phyloP scores from a whole-genome alignment of 2,888 invertebrate genomes.

The Flexamia atlantica region DNA sequence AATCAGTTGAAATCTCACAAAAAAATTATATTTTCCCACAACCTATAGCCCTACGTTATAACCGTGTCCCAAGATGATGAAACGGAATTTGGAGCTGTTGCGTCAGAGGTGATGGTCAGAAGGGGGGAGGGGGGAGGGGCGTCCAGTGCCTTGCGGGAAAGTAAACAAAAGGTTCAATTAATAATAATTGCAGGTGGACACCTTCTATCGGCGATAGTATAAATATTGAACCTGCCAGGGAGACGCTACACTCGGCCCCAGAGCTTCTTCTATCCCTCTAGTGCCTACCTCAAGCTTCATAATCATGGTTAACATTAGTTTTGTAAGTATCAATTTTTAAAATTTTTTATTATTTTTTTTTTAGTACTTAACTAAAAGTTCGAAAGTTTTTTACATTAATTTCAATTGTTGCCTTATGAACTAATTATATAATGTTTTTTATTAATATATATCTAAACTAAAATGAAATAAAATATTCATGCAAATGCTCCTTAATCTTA shows the following conservation, averaged over 20 bases:
- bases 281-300: not conserved
- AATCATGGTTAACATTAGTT: slow-evolving; percentile 35
- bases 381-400: no score
- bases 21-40: no score
- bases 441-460: no score
- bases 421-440: no score
- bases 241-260: slow-evolving; percentile 4
- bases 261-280: slow-evolving; percentile 2
- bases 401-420: no score
- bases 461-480: no score
- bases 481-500: no score
- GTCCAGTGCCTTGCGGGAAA: slow-evolving; percentile 39
- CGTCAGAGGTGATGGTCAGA: not conserved
- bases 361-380: no score
- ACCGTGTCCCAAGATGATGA: not conserved
- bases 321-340: slow-evolving; percentile 8
- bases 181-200: slow-evolving; percentile 59
- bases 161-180: slow-evolving; percentile 62
- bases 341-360: no score
- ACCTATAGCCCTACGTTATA: not conserved
- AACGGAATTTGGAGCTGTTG: slow-evolving; percentile 26
- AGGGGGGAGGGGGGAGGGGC: not conserved
- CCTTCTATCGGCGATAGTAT: slow-evolving; percentile 40
- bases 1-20: no score
- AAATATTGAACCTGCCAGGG: slow-evolving; percentile 23